Evolutionary conservation across 2,797 vertebrate species (phyloP), one percentile per base, ranked within the genome.

Genomic region (Gadopsis bispinosus): DNA sequence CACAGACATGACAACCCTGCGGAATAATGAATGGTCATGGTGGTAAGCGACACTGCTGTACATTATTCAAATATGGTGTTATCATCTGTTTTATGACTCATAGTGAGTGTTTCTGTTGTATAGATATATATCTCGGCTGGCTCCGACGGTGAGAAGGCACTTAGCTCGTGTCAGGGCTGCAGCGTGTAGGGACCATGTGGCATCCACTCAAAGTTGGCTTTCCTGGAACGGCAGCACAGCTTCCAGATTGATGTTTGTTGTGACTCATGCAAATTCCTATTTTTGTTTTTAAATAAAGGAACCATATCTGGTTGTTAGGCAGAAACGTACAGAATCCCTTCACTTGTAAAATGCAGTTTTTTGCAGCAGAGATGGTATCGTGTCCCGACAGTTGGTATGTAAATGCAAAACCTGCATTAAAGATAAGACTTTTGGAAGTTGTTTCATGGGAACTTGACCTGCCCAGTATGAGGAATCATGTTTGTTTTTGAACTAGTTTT

Each of bases 321-420:
- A 47, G 7, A 53, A 53, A 22, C 11, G 10, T 53, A 29, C n/a
- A 31, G 12, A 11, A 53, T 22, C 43, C 43, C 7, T 43, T 14
- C 43, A 45, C 43, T 45, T 50, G 47, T 20, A 16, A 50, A 50
- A 22, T 26, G 22, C n/a, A n/a, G n/a, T n/a, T 14, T 16, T 12
- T 54, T 29, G 8, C 2, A 55, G 14, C 37, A 22, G 5, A 69
- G 68, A 79, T 86, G 41, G 71, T 69, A 73, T 82, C 69, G 16
- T 7, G 3, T 0, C 14, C 29, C 2, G 70, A 11, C 77, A 61
- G 81, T 37, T 75, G 22, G 10, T 65, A 64, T 75, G 69, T 74
- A 80, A 86, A 80, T 74, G 16, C 67, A 58, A 69, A 53, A 33
- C 7, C 51, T 26, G 12, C 37, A n/a, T 62, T 43, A 48, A 58